phyloP scores from a whole-genome alignment of 2,888 invertebrate species.

The Camponotus fellah region DNA sequence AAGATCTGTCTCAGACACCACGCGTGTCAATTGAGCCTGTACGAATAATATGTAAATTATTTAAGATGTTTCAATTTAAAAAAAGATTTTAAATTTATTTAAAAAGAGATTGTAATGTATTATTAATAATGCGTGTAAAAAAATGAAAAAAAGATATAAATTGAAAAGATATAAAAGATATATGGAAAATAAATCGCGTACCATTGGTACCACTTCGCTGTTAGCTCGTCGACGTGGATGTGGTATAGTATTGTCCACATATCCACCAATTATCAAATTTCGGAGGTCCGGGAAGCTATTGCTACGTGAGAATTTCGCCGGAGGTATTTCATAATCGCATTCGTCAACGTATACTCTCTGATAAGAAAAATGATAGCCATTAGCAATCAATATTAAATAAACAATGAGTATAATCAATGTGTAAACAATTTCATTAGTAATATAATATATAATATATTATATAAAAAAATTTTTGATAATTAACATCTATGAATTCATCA shows the following conservation, averaged over 20 bases:
- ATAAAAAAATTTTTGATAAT: not conserved
- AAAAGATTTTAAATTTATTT: not conserved
- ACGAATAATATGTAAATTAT: conserved; percentile 5
- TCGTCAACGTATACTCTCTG: conserved; percentile 92
- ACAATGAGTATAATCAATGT: not conserved
- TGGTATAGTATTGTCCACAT: conserved; percentile 69
- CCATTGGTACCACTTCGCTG: conserved; percentile 83
- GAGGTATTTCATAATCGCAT: conserved; percentile 79
- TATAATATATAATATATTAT: not conserved
- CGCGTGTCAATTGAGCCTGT: conserved; percentile 86
- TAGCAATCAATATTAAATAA: conserved; percentile 4
- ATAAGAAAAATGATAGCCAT: not conserved
- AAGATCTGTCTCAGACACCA: conserved; percentile 93
- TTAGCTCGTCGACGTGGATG: conserved; percentile 84
- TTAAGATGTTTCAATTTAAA: not conserved
- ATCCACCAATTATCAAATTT: conserved; percentile 84
- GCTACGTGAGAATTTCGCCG: conserved; percentile 87
- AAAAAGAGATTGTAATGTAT: not conserved
- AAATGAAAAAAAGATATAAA: not conserved
- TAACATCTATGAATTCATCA: not conserved
- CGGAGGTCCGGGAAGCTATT: conserved; percentile 92
- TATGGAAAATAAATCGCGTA: conserved; percentile 61
- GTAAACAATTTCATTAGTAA: not conserved
- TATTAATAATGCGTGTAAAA: conserved; percentile 20
- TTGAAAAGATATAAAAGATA: not conserved